These are phyloP conservation scores for Zosterops pallidus DNA, from an alignment of 2,113 vertebrate species.

Conservation along the genomic window DNA sequence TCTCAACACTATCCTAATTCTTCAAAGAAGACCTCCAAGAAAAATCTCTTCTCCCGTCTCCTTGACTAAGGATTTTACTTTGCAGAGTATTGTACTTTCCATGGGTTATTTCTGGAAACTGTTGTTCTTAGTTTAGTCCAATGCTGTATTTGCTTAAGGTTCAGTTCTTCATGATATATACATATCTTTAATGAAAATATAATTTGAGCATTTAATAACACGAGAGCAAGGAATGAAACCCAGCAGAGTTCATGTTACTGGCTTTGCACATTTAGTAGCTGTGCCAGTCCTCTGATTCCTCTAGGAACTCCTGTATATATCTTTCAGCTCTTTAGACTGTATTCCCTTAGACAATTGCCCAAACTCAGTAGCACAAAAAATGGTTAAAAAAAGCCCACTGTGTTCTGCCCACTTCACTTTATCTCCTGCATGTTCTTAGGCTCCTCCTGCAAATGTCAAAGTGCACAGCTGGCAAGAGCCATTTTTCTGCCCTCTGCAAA, in stretches of 20 bases:
- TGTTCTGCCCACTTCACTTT: background rate
- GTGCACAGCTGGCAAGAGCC: background rate
- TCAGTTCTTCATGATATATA: background rate
- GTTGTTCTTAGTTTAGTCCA: background rate
- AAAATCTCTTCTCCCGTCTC: background rate
- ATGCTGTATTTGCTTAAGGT: background rate
- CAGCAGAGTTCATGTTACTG: background rate
- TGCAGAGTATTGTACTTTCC: background rate
- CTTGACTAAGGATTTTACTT: background rate
- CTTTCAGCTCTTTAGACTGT: background rate
- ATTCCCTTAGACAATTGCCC: background rate
- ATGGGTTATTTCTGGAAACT: background rate
- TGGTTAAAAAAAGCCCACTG: background rate
- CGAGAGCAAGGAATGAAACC: background rate
- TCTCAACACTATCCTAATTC: background rate
- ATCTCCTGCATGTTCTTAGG: background rate
- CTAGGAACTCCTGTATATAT: background rate
- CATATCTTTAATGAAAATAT: slow-evolving; percentile 6
- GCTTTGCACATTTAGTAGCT: background rate
- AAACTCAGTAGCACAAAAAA: background rate
- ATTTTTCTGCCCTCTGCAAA: background rate
- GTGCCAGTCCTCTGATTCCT: background rate
- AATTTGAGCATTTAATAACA: slow-evolving; percentile 7
- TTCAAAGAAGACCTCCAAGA: background rate
- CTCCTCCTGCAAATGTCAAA: background rate